A percentile compares a stretch with the other conserved stretches of the same genome.
Conservation (phyloP, 2,113 vertebrate genomes). For the Cyprinodon tularosa region DNA sequence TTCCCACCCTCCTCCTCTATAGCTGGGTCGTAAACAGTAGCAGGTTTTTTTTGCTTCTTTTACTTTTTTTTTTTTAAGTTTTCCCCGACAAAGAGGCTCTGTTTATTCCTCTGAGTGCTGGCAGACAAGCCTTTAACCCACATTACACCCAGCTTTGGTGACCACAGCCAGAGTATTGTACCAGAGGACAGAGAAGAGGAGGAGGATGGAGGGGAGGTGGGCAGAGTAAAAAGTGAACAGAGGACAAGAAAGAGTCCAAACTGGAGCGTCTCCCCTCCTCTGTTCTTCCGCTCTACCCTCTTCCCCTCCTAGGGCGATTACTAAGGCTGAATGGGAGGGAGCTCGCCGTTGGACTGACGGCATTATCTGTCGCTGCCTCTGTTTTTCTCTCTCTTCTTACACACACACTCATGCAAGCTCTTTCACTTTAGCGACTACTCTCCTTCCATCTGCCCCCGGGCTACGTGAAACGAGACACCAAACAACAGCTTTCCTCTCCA, state of each 20-base stretch:
- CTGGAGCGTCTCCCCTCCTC: conserved; percentile 63
- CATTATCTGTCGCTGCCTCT: conserved; percentile 75
- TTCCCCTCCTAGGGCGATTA: conserved; percentile 73
- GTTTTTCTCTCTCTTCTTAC: conserved; percentile 40
- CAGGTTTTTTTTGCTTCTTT: conserved; percentile 51
- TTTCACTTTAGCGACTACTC: conserved; percentile 42
- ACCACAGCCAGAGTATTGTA: conserved; percentile 74
- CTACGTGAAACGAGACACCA: conserved; percentile 82
- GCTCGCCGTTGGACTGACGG: conserved; percentile 68
- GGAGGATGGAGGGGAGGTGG: conserved; percentile 24
- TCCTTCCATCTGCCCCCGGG: conserved; percentile 74
- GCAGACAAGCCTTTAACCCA: conserved; percentile 76
- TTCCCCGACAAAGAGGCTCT: conserved; percentile 79
- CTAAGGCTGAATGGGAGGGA: conserved; percentile 75
- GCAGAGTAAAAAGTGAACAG: conserved; percentile 35
- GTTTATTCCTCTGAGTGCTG: conserved; percentile 75
- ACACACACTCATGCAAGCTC: conserved; percentile 39
- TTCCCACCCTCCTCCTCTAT: conserved; percentile 56
- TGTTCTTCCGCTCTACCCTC: conserved; percentile 63
- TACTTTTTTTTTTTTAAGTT: conserved; percentile 45
- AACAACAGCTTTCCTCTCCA: conserved; percentile 84
- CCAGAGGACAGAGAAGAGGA: conserved; percentile 50
- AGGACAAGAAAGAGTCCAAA: conserved; percentile 65
- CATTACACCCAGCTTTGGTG: conserved; percentile 69
- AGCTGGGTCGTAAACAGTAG: conserved; percentile 77